A percentile compares a stretch with the other conserved stretches of the same genome.
These are phyloP conservation scores for Mesoligia furuncula DNA, from an alignment of 2,888 invertebrate species.

Conservation along the genomic window DNA sequence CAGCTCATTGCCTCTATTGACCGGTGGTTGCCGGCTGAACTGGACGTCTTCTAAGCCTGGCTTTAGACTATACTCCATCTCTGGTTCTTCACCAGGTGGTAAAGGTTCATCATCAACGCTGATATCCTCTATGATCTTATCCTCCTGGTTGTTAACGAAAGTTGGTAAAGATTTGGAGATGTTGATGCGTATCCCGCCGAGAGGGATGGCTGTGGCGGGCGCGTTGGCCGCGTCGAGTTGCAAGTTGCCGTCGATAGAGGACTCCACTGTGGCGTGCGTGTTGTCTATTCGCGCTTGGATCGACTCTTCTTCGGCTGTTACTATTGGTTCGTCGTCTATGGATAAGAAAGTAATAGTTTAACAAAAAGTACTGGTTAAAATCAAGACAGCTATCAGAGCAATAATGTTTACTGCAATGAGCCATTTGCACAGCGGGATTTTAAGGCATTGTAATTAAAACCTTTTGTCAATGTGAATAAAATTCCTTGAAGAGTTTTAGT, in stretches of 20 bases:
- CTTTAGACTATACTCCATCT: slow-evolving; percentile 91
- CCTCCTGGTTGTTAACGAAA: slow-evolving; percentile 68
- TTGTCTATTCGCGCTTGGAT: slow-evolving; percentile 84
- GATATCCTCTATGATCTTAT: slow-evolving; percentile 77
- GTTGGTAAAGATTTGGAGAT: slow-evolving; percentile 92
- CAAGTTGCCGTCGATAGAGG: slow-evolving; percentile 95
- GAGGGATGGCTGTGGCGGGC: slow-evolving; percentile 79
- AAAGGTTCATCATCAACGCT: slow-evolving; percentile 88
- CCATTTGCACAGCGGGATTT: not conserved
- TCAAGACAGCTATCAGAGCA: not conserved
- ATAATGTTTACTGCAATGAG: not conserved
- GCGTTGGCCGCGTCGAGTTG: slow-evolving; percentile 90
- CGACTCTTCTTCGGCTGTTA: slow-evolving; percentile 85
- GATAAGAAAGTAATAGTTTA: not conserved
- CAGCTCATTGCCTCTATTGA: slow-evolving; percentile 94
- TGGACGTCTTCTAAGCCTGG: slow-evolving; percentile 91
- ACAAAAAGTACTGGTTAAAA: not conserved
- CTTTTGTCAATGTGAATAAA: not conserved
- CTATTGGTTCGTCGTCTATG: slow-evolving; percentile 88
- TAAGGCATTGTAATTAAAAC: not conserved
- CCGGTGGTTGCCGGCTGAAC: slow-evolving; percentile 93
- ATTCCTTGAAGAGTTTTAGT: not conserved
- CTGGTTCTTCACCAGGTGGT: slow-evolving; percentile 90
- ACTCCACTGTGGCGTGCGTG: slow-evolving; percentile 90
- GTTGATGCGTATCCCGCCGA: slow-evolving; percentile 94